A percentile compares a stretch with the other conserved stretches of the same genome.
Evolutionary conservation across 2,888 invertebrate species (phyloP).

Genomic region (Erpobdella octoculata): DNA sequence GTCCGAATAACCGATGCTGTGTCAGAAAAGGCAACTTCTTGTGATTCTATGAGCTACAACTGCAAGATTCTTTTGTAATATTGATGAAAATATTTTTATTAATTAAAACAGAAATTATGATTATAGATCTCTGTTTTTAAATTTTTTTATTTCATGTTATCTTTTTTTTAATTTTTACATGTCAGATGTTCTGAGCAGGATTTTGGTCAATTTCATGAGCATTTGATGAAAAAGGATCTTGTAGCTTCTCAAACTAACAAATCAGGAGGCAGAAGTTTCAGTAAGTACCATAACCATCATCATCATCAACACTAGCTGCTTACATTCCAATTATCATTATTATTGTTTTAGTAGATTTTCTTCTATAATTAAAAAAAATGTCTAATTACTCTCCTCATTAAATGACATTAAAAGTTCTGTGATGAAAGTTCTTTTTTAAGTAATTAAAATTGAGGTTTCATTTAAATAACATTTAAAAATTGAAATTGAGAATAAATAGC

Average conservation of each 20-base stretch:
- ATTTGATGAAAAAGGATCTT: constrained; percentile 64
- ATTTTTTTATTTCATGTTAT: neutral
- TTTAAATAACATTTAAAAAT: no score
- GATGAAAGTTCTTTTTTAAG: neutral
- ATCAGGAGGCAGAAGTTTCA: neutral
- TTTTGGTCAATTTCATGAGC: constrained; percentile 81
- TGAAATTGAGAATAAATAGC: no score
- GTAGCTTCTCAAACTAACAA: neutral
- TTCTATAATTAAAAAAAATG: neutral
- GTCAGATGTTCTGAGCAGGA: constrained; percentile 62
- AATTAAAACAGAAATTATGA: no score
- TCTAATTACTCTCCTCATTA: no score
- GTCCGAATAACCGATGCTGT: neutral
- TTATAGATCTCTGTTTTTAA: neutral
- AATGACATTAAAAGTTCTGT: no score
- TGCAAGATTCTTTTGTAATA: neutral
- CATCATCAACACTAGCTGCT: constrained; percentile 33
- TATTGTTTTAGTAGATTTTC: neutral
- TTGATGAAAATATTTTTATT: no score
- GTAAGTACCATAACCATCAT: constrained; percentile 52
- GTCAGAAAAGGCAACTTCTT: neutral
- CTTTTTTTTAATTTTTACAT: constrained; percentile 11
- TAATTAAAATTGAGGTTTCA: no score
- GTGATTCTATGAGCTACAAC: neutral
- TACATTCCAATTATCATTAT: neutral